phyloP scores from a whole-genome alignment of 23 tunicate species.

The Botrylloides violaceus region DNA sequence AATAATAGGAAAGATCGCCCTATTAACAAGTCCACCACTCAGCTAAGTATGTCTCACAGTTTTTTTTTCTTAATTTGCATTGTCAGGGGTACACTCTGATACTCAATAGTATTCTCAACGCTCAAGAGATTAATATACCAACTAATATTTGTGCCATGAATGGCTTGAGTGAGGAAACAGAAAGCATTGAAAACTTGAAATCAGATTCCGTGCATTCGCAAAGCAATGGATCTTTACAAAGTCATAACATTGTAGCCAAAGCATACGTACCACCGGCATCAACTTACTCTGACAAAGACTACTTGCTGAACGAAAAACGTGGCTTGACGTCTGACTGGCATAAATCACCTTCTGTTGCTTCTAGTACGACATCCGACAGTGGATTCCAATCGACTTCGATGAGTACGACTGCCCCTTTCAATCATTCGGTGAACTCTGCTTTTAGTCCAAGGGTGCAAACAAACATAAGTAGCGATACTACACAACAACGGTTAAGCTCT shows the following conservation, averaged over 20 bases:
- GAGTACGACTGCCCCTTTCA: slow-evolving; percentile 13
- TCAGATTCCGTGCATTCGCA: not conserved
- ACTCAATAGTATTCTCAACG: too few species aligned
- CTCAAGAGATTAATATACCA: too few species aligned
- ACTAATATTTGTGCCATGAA: not conserved
- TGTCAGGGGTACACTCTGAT: too few species aligned
- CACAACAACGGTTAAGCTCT: slow-evolving; percentile 2
- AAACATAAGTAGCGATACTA: not conserved
- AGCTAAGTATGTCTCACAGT: slow-evolving; percentile 36
- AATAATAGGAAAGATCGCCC: slow-evolving; percentile 17
- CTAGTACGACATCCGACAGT: slow-evolving; percentile 46
- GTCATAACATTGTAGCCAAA: not conserved
- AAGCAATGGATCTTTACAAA: not conserved
- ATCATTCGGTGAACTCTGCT: slow-evolving; percentile 50
- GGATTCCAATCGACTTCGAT: slow-evolving; percentile 42
- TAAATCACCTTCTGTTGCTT: slow-evolving; percentile 40
- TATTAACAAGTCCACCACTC: slow-evolving; percentile 43
- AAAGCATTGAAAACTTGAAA: not conserved
- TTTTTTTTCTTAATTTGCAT: too few species aligned
- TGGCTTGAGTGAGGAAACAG: not conserved
- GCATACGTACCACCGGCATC: not conserved
- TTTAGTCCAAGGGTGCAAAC: slow-evolving; percentile 24
- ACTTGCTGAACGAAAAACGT: not conserved
- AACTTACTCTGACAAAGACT: not conserved
- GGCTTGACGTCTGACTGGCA: slow-evolving; percentile 12